Evolutionary conservation across 2,113 vertebrate species (phyloP), one percentile per base, ranked within the genome.

Genomic region (Chaenogobius annularis): DNA sequence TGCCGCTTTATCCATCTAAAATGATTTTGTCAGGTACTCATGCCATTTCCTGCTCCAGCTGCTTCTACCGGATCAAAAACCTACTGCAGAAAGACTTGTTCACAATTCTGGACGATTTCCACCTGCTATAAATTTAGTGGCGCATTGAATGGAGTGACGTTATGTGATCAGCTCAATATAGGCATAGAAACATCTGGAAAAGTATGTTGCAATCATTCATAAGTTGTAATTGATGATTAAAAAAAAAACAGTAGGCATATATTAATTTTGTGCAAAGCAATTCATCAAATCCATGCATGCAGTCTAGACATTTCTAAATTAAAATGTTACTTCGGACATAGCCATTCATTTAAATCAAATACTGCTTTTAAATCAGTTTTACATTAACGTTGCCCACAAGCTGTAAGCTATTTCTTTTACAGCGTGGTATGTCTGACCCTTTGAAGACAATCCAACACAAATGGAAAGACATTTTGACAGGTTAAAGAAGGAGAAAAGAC

Each of bases 391-490:
- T 40, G 17, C 35, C 61, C 35, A 40, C 61, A 61, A 31, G 31
- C 58, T 17, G 26, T 7, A 54, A 61, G 58, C 26, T 35, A 17
- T 35, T 35, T 35, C 26, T 35, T 61, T 31, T 61, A 61, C 15
- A 35, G 7, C 14, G 12, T 15, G 6, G 14, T 15, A 8, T 15
- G 23, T 61, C 58, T 14, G 23, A 22, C 22, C 15, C 26, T 61
- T 61, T 61, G 26, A 64, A 40, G 62, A 40, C 9, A 43, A 64
- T 20, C 40, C 37, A 64, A 43, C 37, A 20, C 2, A 44, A 64
- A 64, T 43, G 17, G 62, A 20, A 64, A 40, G 62, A 44, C 17
- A n/a, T 64, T 40, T 64, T 64, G 62, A 64, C 19, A 64, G 10
- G 35, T 64, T 19, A 40, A n/a, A 44, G 26, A 1, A 4, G 35